Conservation (phyloP, 1,140 invertebrate species). For the Branchinecta lindahli region DNA sequence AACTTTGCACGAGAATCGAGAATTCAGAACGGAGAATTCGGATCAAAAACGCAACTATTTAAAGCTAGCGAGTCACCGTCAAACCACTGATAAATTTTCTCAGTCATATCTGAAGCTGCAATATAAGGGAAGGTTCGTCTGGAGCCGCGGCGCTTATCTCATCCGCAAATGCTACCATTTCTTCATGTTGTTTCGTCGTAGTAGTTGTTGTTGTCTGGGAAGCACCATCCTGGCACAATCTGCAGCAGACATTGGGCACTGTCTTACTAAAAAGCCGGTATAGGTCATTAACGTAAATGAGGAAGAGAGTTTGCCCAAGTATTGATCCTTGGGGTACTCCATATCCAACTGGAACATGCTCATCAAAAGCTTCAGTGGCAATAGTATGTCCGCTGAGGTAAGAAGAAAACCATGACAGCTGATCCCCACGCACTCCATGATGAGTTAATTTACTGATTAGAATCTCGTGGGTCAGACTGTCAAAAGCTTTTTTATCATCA, state of each 20-base stretch:
- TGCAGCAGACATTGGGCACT: not conserved
- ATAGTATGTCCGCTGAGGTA: not conserved
- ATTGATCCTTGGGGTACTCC: slow-evolving; percentile 2
- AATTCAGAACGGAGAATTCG: no score
- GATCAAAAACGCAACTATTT: no score
- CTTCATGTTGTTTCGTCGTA: no score
- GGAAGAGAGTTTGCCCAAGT: not conserved
- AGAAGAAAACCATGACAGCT: slow-evolving; percentile 5
- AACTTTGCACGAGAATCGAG: no score
- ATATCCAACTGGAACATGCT: not conserved
- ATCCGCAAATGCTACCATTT: no score
- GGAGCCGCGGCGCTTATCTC: no score
- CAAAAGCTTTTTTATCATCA: not conserved
- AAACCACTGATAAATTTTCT: slow-evolving; percentile 6
- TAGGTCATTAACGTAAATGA: not conserved
- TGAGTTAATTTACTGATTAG: not conserved
- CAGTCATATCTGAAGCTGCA: no score
- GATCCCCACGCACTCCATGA: not conserved
- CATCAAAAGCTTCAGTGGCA: not conserved
- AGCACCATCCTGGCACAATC: not conserved
- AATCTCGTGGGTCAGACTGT: slow-evolving; percentile 4
- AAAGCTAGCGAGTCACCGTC: no score
- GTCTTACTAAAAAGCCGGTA: not conserved
- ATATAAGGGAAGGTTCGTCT: not conserved
- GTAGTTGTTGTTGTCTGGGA: not conserved